Evolutionary conservation across 1,140 invertebrate genomes (phyloP).

Genomic region (Mizuhopecten yessoensis): DNA sequence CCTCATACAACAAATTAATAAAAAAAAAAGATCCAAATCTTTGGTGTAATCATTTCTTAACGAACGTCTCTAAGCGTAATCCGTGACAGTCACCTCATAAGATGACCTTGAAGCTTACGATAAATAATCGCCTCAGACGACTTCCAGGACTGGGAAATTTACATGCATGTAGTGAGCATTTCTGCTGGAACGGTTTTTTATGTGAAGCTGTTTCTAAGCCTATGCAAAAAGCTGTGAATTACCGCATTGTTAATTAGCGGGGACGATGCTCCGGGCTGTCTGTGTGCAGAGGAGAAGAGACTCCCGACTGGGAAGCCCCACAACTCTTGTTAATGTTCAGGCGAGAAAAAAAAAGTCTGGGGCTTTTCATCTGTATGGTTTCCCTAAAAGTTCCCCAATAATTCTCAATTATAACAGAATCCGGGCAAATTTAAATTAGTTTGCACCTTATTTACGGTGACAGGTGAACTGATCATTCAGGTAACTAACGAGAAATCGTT

Average conservation of each 20-base stretch:
- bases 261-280: constrained; percentile 20
- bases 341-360: background rate
- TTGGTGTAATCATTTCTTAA: background rate
- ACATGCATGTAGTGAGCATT: constrained; percentile 15
- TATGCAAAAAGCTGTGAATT: constrained; percentile 30
- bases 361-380: background rate
- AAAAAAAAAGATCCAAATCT: background rate
- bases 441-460: background rate
- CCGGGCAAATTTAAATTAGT: background rate
- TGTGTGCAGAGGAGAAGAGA: background rate
- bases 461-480: constrained; percentile 14
- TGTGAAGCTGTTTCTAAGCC: background rate
- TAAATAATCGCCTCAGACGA: constrained; percentile 33
- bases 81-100: background rate
- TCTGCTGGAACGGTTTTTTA: background rate
- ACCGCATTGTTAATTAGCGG: constrained; percentile 19
- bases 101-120: constrained; percentile 3
- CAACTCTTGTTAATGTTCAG: background rate
- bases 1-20: background rate
- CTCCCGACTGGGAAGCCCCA: background rate
- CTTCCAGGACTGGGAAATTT: background rate
- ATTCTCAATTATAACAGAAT: constrained; percentile 12
- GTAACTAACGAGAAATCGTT: background rate
- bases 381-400: background rate
- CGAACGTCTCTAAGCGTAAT: background rate